Percentiles rank a stretch among this genome's conserved stretches.
phyloP scores from a whole-genome alignment of 2,113 vertebrate species.

The Phrynosoma platyrhinos region DNA sequence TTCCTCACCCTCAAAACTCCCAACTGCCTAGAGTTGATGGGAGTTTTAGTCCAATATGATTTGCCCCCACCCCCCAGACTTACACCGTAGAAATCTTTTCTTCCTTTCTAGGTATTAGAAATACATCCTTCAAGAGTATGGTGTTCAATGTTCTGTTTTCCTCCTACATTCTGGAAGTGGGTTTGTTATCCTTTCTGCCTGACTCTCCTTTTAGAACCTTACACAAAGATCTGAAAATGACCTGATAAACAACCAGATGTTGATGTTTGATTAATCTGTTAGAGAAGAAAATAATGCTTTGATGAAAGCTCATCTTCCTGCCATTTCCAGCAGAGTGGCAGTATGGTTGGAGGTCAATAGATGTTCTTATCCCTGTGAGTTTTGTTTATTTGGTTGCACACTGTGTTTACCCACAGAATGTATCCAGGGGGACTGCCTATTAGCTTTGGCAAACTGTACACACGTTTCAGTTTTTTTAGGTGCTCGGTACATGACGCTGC shows the following conservation, averaged over 20 bases:
- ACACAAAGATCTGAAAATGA: fast-evolving
- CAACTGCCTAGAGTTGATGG: too few relatives aligned
- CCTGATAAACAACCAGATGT: fast-evolving
- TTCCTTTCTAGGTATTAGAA: background rate
- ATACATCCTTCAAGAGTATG: background rate
- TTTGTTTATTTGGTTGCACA: conserved; percentile 20
- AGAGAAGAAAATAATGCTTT: background rate
- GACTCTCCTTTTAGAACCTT: background rate
- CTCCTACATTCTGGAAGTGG: background rate
- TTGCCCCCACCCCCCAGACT: too few relatives aligned
- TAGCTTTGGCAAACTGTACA: conserved; percentile 15
- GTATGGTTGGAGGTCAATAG: conserved; percentile 6
- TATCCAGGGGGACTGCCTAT: conserved; percentile 15
- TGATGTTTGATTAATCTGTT: background rate
- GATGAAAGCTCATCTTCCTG: conserved; percentile 17
- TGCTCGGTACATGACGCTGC: background rate
- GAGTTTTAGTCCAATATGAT: too few relatives aligned
- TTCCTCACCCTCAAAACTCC: too few relatives aligned
- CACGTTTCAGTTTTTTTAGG: background rate
- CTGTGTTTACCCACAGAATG: background rate
- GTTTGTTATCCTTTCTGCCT: background rate
- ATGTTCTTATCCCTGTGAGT: background rate
- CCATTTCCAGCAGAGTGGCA: background rate
- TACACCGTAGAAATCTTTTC: background rate
- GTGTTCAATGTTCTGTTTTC: background rate